These are phyloP conservation scores for Hyalella azteca DNA, from an alignment of 2,888 invertebrate genomes.

Conservation along the genomic window DNA sequence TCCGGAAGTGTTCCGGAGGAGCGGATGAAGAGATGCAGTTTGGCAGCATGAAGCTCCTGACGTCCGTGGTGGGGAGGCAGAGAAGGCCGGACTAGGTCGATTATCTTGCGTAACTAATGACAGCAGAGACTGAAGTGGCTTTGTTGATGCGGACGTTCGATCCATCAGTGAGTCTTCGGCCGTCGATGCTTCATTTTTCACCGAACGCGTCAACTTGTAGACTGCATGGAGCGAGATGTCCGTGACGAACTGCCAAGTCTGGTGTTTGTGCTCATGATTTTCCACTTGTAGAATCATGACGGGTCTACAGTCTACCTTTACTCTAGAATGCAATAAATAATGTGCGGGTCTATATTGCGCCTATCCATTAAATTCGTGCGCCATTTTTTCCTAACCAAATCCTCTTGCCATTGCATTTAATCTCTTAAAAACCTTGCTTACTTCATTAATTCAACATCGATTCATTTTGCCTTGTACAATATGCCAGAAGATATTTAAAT, in stretches of 20 bases:
- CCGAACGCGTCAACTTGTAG: conserved; percentile 27
- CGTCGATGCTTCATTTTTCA: conserved; percentile 34
- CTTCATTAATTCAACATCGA: too few relatives aligned
- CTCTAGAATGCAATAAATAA: too few relatives aligned
- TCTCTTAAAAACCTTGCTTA: too few relatives aligned
- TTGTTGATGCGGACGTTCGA: conserved; percentile 35
- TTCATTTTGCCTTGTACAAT: too few relatives aligned
- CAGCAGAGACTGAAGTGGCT: conserved; percentile 36
- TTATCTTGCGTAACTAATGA: conserved; percentile 35
- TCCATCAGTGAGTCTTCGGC: conserved; percentile 36
- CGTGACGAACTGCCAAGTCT: neutral
- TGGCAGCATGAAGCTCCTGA: neutral
- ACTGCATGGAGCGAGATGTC: neutral
- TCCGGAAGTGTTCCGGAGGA: conserved; percentile 1
- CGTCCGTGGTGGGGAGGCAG: too few relatives aligned
- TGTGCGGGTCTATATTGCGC: too few relatives aligned
- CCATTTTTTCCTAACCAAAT: too few relatives aligned
- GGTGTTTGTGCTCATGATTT: neutral
- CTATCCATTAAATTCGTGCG: too few relatives aligned
- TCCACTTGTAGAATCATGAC: neutral
- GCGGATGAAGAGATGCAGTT: conserved; percentile 33
- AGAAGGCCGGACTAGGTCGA: conserved; percentile 33
- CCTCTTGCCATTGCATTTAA: too few relatives aligned
- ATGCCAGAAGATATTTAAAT: too few relatives aligned
- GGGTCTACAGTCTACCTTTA: too few relatives aligned